Percentiles rank a stretch among this genome's conserved stretches.
phyloP scores from a whole-genome alignment of 2,888 invertebrate genomes.

The Athetis lepigone region DNA sequence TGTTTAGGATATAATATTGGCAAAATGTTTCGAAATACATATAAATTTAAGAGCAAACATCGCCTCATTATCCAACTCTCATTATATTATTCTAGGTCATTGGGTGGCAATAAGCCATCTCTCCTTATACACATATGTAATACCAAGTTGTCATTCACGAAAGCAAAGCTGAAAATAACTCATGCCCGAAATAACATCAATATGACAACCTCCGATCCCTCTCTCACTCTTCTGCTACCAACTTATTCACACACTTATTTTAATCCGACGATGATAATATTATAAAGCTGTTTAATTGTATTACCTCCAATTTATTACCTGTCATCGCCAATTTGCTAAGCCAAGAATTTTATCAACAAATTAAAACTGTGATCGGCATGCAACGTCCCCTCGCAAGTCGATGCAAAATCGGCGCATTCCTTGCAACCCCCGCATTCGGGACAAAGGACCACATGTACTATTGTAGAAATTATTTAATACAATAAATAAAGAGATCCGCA shows the following conservation, averaged over 20 bases:
- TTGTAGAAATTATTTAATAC: constrained; percentile 83
- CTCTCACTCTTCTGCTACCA: background rate
- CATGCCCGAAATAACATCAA: no score
- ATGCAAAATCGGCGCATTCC: constrained; percentile 69
- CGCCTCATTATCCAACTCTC: no score
- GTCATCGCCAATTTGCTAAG: constrained; percentile 20
- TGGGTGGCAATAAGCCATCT: no score
- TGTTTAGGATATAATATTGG: no score
- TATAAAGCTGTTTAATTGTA: background rate
- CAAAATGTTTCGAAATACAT: no score
- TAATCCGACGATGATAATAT: background rate
- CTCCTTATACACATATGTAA: no score
- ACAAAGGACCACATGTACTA: constrained; percentile 76
- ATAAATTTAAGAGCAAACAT: no score
- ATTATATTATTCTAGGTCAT: no score
- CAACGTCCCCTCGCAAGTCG: constrained; percentile 56
- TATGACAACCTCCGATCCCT: no score
- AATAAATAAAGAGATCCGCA: constrained; percentile 86
- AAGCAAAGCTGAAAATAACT: no score
- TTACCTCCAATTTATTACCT: constrained; percentile 16
- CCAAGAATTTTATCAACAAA: constrained; percentile 52
- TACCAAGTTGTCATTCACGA: no score
- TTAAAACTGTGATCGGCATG: constrained; percentile 49
- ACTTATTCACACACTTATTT: background rate
- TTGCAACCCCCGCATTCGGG: constrained; percentile 79